Evolutionary conservation across 2,113 vertebrate genomes (phyloP).

Genomic region (Monopterus albus): DNA sequence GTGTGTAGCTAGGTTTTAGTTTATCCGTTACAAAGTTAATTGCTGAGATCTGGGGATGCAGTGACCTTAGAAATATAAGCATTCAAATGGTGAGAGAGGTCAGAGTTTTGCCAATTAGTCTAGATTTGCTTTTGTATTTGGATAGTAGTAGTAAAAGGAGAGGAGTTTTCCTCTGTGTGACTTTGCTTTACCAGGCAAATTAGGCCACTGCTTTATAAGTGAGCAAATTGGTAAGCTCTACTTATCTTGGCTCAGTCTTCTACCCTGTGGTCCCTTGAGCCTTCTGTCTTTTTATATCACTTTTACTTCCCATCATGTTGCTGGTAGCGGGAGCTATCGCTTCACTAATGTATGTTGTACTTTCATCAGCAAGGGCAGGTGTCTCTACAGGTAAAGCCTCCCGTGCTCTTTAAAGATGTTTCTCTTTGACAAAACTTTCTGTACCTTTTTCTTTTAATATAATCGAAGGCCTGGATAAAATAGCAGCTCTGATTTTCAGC

Average conservation of each 20-base stretch:
- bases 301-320: slow-evolving; percentile 64
- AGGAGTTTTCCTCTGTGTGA: slow-evolving; percentile 17
- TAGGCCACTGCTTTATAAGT: slow-evolving; percentile 66
- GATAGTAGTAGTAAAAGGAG: slow-evolving; percentile 13
- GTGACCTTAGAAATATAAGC: not conserved
- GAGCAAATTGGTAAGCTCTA: slow-evolving; percentile 69
- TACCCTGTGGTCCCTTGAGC: slow-evolving; percentile 55
- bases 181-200: slow-evolving; percentile 57
- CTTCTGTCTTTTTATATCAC: slow-evolving; percentile 68
- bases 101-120: not conserved
- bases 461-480: slow-evolving; percentile 23
- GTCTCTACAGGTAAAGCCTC: slow-evolving; percentile 66
- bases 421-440: slow-evolving; percentile 31
- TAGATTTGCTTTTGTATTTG: slow-evolving; percentile 7
- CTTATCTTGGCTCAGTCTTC: slow-evolving; percentile 61
- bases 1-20: no score
- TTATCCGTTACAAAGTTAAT: no score
- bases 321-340: slow-evolving; percentile 54
- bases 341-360: slow-evolving; percentile 55
- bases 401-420: slow-evolving; percentile 34
- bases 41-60: not conserved
- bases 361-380: slow-evolving; percentile 59
- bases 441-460: slow-evolving; percentile 3
- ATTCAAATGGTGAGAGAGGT: not conserved
- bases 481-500: slow-evolving; percentile 22